These are phyloP conservation scores for Drosophila takahashii DNA, from an alignment of 1,140 invertebrate genomes.

Conservation along the genomic window DNA sequence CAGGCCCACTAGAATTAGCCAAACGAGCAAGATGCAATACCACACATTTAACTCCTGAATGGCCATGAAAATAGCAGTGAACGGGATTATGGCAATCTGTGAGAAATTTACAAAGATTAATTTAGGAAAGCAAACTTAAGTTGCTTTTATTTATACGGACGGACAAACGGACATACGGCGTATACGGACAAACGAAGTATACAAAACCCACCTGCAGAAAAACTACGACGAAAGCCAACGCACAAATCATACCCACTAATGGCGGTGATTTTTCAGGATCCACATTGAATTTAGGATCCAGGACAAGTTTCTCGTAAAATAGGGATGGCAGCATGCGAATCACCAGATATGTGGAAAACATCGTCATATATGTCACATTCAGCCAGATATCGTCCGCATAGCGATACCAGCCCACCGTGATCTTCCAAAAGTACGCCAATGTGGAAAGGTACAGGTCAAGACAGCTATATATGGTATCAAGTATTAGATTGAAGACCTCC, in stretches of 20 bases:
- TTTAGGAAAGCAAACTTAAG: too few relatives aligned
- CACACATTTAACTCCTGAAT: slow-evolving; percentile 6
- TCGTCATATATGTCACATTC: slow-evolving; percentile 35
- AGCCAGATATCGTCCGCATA: slow-evolving; percentile 34
- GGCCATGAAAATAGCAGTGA: slow-evolving; percentile 38
- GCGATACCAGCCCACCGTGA: slow-evolving; percentile 29
- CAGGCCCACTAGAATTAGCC: slow-evolving; percentile 11
- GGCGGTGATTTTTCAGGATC: slow-evolving; percentile 15
- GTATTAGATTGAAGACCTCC: background rate
- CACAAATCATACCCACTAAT: slow-evolving; percentile 49
- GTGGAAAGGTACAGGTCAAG: slow-evolving; percentile 41
- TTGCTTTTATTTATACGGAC: too few relatives aligned
- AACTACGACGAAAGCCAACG: slow-evolving; percentile 33
- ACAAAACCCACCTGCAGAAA: slow-evolving; percentile 32
- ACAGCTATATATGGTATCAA: slow-evolving; percentile 42
- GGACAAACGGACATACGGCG: too few relatives aligned
- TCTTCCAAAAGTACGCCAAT: slow-evolving; percentile 30
- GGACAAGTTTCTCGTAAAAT: slow-evolving; percentile 43
- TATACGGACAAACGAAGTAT: too few relatives aligned
- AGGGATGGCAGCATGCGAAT: slow-evolving; percentile 37
- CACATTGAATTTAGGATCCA: slow-evolving; percentile 26
- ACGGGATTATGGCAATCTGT: slow-evolving; percentile 26
- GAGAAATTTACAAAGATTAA: background rate
- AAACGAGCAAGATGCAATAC: slow-evolving; percentile 28
- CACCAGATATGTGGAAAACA: slow-evolving; percentile 45